Percentiles rank a stretch among this genome's conserved stretches.
These are phyloP conservation scores for Nemopilema nomurai DNA, from an alignment of 30 jellyfish, hydroid and myxozoan species.

Conservation along the genomic window DNA sequence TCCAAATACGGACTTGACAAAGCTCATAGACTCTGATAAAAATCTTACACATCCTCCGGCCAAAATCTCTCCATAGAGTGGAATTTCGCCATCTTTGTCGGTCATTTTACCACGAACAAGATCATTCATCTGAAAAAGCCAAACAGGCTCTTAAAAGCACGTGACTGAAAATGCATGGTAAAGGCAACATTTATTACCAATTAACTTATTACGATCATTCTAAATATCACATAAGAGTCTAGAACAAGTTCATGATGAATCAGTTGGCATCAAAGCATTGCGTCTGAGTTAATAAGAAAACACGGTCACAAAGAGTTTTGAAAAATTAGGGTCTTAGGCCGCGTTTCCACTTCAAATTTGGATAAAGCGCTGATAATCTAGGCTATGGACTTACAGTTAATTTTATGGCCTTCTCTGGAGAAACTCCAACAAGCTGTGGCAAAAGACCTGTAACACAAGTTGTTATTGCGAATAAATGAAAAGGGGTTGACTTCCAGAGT, in stretches of 20 bases:
- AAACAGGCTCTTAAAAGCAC: background rate
- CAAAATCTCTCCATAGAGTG: constrained; percentile 84
- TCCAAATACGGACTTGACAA: too few relatives aligned
- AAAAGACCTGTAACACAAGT: constrained; percentile 52
- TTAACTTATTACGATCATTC: too few relatives aligned
- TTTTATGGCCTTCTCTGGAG: constrained; percentile 98
- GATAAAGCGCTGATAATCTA: background rate
- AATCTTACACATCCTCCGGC: constrained; percentile 97
- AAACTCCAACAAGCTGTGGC: constrained; percentile 95
- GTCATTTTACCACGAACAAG: constrained; percentile 80
- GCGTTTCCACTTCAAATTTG: background rate
- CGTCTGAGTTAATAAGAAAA: too few relatives aligned
- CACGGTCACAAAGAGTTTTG: too few relatives aligned
- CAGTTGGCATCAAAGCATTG: too few relatives aligned
- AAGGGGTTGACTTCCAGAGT: background rate
- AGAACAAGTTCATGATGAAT: too few relatives aligned
- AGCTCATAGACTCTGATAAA: too few relatives aligned
- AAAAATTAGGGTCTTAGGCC: background rate
- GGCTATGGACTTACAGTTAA: constrained; percentile 74
- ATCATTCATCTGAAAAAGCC: constrained; percentile 79
- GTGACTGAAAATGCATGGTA: background rate
- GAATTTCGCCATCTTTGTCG: constrained; percentile 94
- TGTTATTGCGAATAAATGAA: background rate
- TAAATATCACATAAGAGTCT: too few relatives aligned
- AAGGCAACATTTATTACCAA: background rate